Evolutionary conservation across 2,888 invertebrate species (phyloP).

Genomic region (Metallyticus violacea): DNA sequence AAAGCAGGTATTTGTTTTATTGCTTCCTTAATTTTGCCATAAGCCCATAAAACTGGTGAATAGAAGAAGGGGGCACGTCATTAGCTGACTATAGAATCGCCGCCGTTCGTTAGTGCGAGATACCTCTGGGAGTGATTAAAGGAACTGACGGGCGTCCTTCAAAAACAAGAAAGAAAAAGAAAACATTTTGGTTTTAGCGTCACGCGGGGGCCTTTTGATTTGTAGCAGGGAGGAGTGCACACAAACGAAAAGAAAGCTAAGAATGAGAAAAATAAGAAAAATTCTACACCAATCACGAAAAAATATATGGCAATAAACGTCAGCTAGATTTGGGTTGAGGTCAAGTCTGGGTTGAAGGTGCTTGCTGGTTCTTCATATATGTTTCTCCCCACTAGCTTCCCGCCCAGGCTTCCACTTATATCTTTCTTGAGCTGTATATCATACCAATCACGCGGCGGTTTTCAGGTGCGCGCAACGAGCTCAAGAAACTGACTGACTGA

Average conservation of each 20-base stretch:
- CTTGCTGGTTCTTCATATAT: background rate
- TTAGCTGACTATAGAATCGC: background rate
- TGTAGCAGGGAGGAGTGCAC: conserved; percentile 19
- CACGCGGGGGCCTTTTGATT: conserved; percentile 6
- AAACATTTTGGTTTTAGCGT: conserved; percentile 7
- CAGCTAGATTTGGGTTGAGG: conserved; percentile 35
- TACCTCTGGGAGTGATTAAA: no score
- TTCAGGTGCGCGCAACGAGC: background rate
- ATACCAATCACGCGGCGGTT: conserved; percentile 22
- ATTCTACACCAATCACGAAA: conserved; percentile 32
- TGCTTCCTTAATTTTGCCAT: background rate
- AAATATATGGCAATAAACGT: conserved; percentile 35
- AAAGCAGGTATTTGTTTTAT: background rate
- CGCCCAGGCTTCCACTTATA: background rate
- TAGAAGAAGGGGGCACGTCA: background rate
- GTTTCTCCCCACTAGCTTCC: background rate
- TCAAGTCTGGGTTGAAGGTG: conserved; percentile 21
- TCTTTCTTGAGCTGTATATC: conserved; percentile 22
- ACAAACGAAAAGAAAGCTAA: background rate
- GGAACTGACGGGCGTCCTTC: background rate
- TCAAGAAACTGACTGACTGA: conserved; percentile 25
- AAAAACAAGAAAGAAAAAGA: background rate
- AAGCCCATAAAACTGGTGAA: background rate
- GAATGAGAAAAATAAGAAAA: background rate
- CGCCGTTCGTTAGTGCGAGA: background rate